Evolutionary conservation across 1,140 invertebrate species (phyloP).

Genomic region (Atta texana): DNA sequence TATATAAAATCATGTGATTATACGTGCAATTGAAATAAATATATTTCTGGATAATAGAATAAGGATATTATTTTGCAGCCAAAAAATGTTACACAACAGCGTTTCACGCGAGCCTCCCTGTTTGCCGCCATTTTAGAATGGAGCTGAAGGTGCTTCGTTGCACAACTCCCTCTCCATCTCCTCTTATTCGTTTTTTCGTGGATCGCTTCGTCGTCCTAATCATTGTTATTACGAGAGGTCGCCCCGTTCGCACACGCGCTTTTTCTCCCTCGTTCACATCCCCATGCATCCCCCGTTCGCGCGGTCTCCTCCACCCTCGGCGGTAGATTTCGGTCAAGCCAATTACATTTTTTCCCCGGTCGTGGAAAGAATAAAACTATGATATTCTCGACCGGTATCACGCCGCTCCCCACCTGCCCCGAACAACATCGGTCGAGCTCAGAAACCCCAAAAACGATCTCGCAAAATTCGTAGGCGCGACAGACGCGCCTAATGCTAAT

Average conservation of each 20-base stretch:
- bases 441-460: slow-evolving; percentile 49
- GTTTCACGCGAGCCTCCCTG: neutral
- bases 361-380: slow-evolving; percentile 76
- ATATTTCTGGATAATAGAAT: neutral
- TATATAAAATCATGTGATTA: neutral
- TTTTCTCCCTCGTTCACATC: slow-evolving; percentile 68
- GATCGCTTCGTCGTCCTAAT: slow-evolving; percentile 81
- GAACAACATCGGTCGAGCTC: slow-evolving; percentile 49
- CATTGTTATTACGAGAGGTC: slow-evolving; percentile 81
- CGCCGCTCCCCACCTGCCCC: slow-evolving; percentile 72
- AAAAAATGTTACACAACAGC: slow-evolving; percentile 9
- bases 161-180: slow-evolving; percentile 37
- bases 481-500: slow-evolving; percentile 73
- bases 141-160: slow-evolving; percentile 46
- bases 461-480: slow-evolving; percentile 68
- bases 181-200: slow-evolving; percentile 64
- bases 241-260: slow-evolving; percentile 76
- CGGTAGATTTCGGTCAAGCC: slow-evolving; percentile 77
- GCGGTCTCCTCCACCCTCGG: slow-evolving; percentile 39
- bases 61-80: neutral
- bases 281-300: slow-evolving; percentile 64
- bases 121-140: slow-evolving; percentile 76
- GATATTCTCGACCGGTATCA: slow-evolving; percentile 65
- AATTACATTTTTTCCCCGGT: slow-evolving; percentile 77
- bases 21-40: neutral